These are phyloP conservation scores for Diarsia dahlii DNA, from an alignment of 2,888 invertebrate genomes.

Conservation along the genomic window DNA sequence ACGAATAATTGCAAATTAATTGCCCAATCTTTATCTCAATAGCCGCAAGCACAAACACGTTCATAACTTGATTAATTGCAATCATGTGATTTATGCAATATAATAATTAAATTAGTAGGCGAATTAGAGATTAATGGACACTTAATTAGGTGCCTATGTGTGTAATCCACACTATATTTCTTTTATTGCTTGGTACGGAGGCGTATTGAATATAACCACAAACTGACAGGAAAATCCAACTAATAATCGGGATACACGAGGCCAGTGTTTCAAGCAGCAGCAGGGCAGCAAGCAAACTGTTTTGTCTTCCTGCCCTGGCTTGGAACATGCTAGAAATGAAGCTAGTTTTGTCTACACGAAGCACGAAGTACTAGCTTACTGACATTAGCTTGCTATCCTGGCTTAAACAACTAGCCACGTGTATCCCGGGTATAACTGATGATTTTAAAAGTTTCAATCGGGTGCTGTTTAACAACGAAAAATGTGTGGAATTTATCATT, in stretches of 20 bases:
- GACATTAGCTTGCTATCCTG: too few species aligned
- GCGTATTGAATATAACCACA: background rate
- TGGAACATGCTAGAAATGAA: too few species aligned
- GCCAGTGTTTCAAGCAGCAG: too few species aligned
- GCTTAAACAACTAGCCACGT: too few species aligned
- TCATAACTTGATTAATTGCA: conserved; percentile 44
- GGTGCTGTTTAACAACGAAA: background rate
- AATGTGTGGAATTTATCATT: background rate
- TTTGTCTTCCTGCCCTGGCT: too few species aligned
- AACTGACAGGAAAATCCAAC: background rate
- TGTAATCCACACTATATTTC: background rate
- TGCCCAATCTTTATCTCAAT: conserved; percentile 42
- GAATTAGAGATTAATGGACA: conserved; percentile 15
- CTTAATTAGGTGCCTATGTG: conserved; percentile 2
- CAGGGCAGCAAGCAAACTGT: too few species aligned
- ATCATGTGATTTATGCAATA: conserved; percentile 30
- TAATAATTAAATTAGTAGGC: conserved; percentile 25
- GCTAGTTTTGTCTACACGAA: too few species aligned
- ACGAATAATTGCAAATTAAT: conserved; percentile 40
- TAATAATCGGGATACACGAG: too few species aligned
- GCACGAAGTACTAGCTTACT: too few species aligned
- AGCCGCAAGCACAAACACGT: conserved; percentile 23
- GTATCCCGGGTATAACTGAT: background rate
- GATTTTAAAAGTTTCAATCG: background rate
- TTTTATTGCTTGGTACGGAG: background rate